These are phyloP conservation scores for Girardinus metallicus DNA, from an alignment of 2,797 vertebrate species.

Conservation along the genomic window DNA sequence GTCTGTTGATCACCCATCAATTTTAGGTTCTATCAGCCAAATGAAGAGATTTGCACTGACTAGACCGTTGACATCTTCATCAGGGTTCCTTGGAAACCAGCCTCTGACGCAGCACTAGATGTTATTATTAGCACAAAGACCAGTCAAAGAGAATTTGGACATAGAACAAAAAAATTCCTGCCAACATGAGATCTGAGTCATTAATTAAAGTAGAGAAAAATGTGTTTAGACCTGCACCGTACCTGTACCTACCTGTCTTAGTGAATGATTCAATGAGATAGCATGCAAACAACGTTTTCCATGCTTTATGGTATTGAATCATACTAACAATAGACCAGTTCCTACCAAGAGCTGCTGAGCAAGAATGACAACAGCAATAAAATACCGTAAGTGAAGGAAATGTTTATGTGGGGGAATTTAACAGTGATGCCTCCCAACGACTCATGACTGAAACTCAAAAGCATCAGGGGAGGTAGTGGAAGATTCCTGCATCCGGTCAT, in stretches of 20 bases:
- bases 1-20: background rate
- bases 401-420: background rate
- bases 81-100: conserved; percentile 7
- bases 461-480: conserved; percentile 1
- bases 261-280: background rate
- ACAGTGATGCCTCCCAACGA: background rate
- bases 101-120: conserved; percentile 11
- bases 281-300: background rate
- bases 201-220: conserved; percentile 1
- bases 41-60: background rate
- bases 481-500: conserved; percentile 22
- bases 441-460: background rate
- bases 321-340: background rate
- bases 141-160: conserved; percentile 12
- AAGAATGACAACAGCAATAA: background rate
- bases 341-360: background rate
- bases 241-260: background rate
- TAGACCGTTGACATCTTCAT: background rate
- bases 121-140: conserved; percentile 7
- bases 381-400: background rate
- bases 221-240: conserved; percentile 41
- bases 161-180: background rate
- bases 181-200: conserved; percentile 39
- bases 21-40: background rate
- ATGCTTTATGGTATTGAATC: background rate